Evolutionary conservation across 2,888 invertebrate genomes (phyloP).

Genomic region (Tuberolachnus salignus): DNA sequence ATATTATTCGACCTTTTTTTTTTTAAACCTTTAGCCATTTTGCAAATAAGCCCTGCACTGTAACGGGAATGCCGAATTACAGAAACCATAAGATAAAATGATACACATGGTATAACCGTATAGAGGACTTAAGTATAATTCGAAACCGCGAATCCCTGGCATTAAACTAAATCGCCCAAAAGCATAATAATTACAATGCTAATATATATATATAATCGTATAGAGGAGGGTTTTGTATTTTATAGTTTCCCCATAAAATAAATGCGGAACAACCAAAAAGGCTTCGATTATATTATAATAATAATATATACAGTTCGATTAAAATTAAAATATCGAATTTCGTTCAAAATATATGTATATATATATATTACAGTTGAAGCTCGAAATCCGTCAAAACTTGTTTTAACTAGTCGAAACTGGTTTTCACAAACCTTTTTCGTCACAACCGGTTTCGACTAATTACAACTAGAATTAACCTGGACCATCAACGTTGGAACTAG

Average conservation of each 20-base stretch:
- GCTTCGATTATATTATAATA: not conserved
- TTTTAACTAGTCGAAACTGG: no score
- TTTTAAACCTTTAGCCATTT: conserved; percentile 23
- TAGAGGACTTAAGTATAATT: conserved; percentile 29
- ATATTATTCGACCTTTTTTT: conserved; percentile 9
- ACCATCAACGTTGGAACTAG: no score
- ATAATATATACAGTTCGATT: no score
- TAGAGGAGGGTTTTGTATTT: conserved; percentile 10
- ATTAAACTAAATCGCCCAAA: conserved; percentile 25
- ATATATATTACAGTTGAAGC: no score
- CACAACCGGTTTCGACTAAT: no score
- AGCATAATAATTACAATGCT: conserved; percentile 38
- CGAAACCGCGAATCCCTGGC: conserved; percentile 6
- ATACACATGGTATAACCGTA: conserved; percentile 9
- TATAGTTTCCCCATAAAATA: not conserved
- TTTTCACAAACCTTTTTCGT: no score
- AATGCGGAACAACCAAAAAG: not conserved
- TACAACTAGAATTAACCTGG: no score
- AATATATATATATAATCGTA: no score
- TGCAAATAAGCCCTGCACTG: conserved; percentile 22
- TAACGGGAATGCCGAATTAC: conserved; percentile 18
- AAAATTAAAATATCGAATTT: not conserved
- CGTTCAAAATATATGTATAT: not conserved
- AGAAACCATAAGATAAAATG: conserved; percentile 24
- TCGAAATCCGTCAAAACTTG: no score